phyloP scores from a whole-genome alignment of 2,113 vertebrate species.

The Forbesichthys papilliferus region DNA sequence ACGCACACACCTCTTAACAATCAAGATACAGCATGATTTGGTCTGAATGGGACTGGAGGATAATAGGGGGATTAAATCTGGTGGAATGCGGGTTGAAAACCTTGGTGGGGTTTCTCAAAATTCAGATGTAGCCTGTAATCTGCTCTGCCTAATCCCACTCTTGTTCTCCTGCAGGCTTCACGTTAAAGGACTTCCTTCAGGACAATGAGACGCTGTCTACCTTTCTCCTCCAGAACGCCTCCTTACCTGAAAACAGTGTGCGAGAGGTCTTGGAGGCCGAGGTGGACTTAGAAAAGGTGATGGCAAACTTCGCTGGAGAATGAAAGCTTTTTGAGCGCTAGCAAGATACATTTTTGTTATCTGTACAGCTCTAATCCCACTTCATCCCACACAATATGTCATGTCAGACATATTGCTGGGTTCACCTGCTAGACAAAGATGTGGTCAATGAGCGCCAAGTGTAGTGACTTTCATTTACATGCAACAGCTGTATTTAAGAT shows the following conservation, averaged over 20 bases:
- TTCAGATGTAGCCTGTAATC: background rate
- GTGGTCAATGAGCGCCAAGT: slow-evolving; percentile 2
- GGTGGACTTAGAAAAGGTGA: slow-evolving; percentile 85
- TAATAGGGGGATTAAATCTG: background rate
- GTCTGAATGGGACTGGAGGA: slow-evolving; percentile 18
- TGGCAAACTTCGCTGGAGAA: background rate
- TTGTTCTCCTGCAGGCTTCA: slow-evolving; percentile 78
- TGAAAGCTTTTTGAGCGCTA: no score
- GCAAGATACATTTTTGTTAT: no score
- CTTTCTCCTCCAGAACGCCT: slow-evolving; percentile 83
- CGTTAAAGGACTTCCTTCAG: slow-evolving; percentile 86
- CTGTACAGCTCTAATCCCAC: no score
- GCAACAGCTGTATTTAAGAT: no score
- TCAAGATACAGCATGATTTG: background rate
- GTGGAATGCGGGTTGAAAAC: background rate
- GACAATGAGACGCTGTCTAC: slow-evolving; percentile 86
- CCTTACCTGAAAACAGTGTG: slow-evolving; percentile 73
- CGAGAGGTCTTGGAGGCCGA: slow-evolving; percentile 78
- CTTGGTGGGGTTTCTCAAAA: slow-evolving; percentile 3
- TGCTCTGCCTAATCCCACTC: background rate
- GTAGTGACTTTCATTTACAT: no score
- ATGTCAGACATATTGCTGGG: background rate
- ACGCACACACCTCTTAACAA: background rate
- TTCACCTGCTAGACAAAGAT: background rate
- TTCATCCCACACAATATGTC: no score